phyloP scores from a whole-genome alignment of 2,797 vertebrate species.

The Oreortyx pictus region DNA sequence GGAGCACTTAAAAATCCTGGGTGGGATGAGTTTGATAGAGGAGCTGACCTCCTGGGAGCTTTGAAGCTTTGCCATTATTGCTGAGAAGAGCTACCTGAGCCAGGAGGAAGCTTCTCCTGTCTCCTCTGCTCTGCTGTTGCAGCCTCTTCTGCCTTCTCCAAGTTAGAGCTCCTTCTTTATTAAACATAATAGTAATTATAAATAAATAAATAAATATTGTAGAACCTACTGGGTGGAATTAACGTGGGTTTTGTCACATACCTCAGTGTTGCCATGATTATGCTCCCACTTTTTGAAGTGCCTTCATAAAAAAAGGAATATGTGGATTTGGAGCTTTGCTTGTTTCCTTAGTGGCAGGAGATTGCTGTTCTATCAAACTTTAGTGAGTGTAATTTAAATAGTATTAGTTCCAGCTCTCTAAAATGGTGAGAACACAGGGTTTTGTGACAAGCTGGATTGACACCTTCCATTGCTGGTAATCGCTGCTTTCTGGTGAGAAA shows the following conservation, averaged over 20 bases:
- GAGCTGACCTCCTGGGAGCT: background rate
- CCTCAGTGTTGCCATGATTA: background rate
- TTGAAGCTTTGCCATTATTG: background rate
- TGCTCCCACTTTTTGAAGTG: background rate
- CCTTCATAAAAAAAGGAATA: background rate
- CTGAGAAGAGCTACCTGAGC: background rate
- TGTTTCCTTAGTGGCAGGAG: background rate
- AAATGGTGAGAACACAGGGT: background rate
- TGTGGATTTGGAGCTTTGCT: background rate
- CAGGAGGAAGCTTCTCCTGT: background rate
- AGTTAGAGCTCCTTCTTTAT: background rate
- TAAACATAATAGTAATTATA: background rate
- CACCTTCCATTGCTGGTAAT: background rate
- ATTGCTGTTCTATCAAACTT: background rate
- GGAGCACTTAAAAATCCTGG: background rate
- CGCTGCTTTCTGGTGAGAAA: background rate
- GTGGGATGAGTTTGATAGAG: background rate
- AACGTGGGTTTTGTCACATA: background rate
- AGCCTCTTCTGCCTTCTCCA: background rate
- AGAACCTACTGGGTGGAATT: background rate
- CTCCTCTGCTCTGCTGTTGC: background rate
- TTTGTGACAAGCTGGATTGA: background rate
- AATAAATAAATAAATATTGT: background rate
- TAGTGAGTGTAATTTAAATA: background rate
- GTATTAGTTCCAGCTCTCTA: background rate